Percentiles rank a stretch among this genome's conserved stretches.
Evolutionary conservation across 2,888 invertebrate genomes (phyloP).

Genomic region (Nomada flava): DNA sequence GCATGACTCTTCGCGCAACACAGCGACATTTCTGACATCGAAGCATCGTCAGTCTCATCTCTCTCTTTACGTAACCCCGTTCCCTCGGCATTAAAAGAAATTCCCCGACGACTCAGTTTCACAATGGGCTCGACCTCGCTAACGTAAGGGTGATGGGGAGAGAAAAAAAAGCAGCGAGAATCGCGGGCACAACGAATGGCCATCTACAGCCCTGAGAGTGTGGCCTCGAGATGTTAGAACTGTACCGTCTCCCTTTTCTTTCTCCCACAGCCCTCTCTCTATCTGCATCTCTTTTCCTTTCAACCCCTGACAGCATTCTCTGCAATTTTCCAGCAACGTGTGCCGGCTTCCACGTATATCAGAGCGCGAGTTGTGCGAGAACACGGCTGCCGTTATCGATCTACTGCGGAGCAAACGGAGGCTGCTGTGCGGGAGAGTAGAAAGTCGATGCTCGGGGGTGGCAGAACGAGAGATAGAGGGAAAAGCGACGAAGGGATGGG

Average conservation of each 20-base stretch:
- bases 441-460: constrained; percentile 51
- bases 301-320: constrained; percentile 65
- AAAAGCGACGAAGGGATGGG: constrained; percentile 33
- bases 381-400: constrained; percentile 78
- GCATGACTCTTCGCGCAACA: background rate
- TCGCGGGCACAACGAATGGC: constrained; percentile 26
- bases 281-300: constrained; percentile 58
- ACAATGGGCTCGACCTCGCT: background rate
- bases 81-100: background rate
- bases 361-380: constrained; percentile 66
- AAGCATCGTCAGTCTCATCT: constrained; percentile 47
- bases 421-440: constrained; percentile 48
- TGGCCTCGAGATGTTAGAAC: constrained; percentile 60
- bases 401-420: constrained; percentile 75
- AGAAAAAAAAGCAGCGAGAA: background rate
- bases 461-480: constrained; percentile 56
- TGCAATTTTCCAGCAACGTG: constrained; percentile 71
- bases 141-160: background rate
- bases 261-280: constrained; percentile 8
- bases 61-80: constrained; percentile 47
- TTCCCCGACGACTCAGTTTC: background rate
- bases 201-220: constrained; percentile 65
- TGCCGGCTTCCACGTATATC: constrained; percentile 70
- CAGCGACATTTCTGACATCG: constrained; percentile 18
- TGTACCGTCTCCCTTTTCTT: constrained; percentile 37